Evolutionary conservation across 2,888 invertebrate genomes (phyloP), one percentile per base, ranked within the genome.

Genomic region (Scaptomyza tumidula): DNA sequence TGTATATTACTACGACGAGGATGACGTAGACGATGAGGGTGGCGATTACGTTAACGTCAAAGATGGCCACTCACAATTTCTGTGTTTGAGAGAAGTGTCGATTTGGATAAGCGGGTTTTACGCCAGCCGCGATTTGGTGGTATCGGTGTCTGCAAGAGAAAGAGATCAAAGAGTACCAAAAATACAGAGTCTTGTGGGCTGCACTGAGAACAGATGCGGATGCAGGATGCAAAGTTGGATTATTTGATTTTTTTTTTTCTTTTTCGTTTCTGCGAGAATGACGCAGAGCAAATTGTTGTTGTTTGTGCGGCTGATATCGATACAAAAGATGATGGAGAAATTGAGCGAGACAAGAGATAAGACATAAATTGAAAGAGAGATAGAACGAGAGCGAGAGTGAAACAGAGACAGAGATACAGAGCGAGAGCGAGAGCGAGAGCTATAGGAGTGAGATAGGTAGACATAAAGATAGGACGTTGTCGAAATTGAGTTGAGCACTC

Each of bases 51-150:
- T 41, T 39, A 48, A 31, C 61, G 57, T 41, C 64, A 56, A 61
- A 52, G 64, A 55, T 61, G 68, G 59, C 82, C 85, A 90, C 90
- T 90, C 90, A 90, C 90, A 91, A 90, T 90, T 91, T 89, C 89
- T 89, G 90, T 90, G 83, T 90, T 90, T 79, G 90, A 90, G 89
- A 90, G 75, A 86, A 90, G 89, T 80, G 91, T 90, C 88, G 90
- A 91, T 91, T 90, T 90, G 79, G 91, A 90, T 86, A 91, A 90
- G 63, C 90, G 90, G 83, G 91, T 91, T 89, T 91, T 91, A 88
- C 90, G 90, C 87, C 90, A 90, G 86, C 91, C 90, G 84, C 90
- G 89, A 88, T 90, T 88, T 89, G 90, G 84, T 85, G 89, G 86
- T 78, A 89, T 89, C 82, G 89, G 91, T 80, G 91, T 90, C 90